Conservation (phyloP, 2,113 vertebrate species). For the Etia nguti region DNA sequence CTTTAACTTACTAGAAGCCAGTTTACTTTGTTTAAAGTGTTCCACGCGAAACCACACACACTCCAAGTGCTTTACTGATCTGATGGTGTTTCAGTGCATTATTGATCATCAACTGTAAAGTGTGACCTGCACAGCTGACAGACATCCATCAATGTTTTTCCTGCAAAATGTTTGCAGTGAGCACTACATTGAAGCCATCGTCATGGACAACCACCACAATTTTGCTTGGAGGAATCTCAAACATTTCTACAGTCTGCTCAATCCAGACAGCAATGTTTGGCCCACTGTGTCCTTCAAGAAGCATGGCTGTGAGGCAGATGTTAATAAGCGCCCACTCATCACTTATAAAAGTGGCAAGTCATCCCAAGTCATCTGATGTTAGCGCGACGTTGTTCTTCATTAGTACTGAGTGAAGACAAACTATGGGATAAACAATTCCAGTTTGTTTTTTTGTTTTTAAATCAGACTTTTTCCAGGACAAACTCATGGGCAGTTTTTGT, state of each 20-base stretch:
- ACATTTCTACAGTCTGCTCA: background rate
- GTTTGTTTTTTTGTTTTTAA: background rate
- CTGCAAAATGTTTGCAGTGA: too few relatives aligned
- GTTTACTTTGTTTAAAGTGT: too few relatives aligned
- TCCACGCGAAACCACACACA: too few relatives aligned
- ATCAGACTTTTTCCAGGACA: background rate
- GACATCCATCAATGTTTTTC: too few relatives aligned
- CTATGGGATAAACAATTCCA: background rate
- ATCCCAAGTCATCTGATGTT: background rate
- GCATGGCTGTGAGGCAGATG: too few relatives aligned
- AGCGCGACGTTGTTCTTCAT: background rate
- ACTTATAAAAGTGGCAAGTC: too few relatives aligned
- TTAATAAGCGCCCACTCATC: too few relatives aligned
- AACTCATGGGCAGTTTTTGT: background rate
- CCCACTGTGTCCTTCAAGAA: too few relatives aligned
- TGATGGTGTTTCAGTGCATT: background rate
- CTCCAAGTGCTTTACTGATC: background rate
- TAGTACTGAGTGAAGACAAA: background rate
- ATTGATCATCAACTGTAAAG: background rate
- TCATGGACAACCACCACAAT: background rate
- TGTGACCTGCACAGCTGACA: background rate
- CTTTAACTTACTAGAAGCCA: too few relatives aligned
- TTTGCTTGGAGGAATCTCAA: background rate
- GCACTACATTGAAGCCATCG: too few relatives aligned
- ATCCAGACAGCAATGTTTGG: too few relatives aligned